phyloP scores from a whole-genome alignment of 2,113 vertebrate genomes.

The Zapus hudsonius region DNA sequence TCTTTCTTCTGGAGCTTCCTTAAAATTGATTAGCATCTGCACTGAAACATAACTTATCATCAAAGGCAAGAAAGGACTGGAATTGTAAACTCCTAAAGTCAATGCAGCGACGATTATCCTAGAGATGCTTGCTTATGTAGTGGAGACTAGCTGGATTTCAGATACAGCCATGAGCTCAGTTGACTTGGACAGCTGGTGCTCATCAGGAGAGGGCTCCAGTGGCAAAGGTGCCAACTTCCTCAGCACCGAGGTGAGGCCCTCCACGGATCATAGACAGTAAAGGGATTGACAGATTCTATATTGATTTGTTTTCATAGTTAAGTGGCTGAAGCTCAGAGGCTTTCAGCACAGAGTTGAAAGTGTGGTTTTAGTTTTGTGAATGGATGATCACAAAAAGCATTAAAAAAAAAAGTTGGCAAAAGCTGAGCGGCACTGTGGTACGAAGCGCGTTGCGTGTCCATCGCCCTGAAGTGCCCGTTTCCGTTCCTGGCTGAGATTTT shows the following conservation, averaged over 20 bases:
- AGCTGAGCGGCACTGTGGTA: slow-evolving; percentile 88
- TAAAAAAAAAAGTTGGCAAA: slow-evolving; percentile 85
- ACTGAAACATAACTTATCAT: slow-evolving; percentile 87
- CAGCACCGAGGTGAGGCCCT: slow-evolving; percentile 80
- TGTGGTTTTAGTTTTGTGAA: slow-evolving; percentile 87
- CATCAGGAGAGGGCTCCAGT: slow-evolving; percentile 79
- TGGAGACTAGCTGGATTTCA: slow-evolving; percentile 85
- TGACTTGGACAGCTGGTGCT: slow-evolving; percentile 86
- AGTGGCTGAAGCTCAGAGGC: slow-evolving; percentile 85
- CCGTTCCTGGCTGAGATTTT: slow-evolving; percentile 87
- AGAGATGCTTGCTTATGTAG: slow-evolving; percentile 78
- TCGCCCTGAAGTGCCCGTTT: slow-evolving; percentile 88
- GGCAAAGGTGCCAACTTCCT: slow-evolving; percentile 78
- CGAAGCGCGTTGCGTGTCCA: slow-evolving; percentile 88
- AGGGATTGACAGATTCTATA: slow-evolving; percentile 82
- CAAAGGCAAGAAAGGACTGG: slow-evolving; percentile 82
- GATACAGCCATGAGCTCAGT: slow-evolving; percentile 84
- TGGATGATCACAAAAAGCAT: slow-evolving; percentile 86
- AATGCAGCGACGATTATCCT: slow-evolving; percentile 76
- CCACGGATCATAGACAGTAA: slow-evolving; percentile 58
- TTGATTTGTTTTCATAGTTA: slow-evolving; percentile 84
- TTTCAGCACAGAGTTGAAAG: slow-evolving; percentile 86
- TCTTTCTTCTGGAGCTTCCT: slow-evolving; percentile 90
- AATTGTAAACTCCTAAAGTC: slow-evolving; percentile 82
- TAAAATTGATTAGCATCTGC: slow-evolving; percentile 87